Conservation (phyloP, 2,797 vertebrate genomes). For the Astyanax mexicanus region DNA sequence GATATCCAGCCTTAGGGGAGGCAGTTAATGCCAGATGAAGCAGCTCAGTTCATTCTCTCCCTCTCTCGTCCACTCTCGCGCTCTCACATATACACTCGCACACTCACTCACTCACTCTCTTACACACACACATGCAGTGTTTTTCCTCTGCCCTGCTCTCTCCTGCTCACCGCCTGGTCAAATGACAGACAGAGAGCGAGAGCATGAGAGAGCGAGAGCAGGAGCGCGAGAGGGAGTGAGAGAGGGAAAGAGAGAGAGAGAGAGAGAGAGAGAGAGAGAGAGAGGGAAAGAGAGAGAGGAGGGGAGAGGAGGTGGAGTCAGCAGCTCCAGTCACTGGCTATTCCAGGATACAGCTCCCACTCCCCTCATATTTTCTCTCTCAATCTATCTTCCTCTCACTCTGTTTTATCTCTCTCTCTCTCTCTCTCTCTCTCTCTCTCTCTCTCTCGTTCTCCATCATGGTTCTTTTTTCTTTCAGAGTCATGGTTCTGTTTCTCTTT, state of each 20-base stretch:
- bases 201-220: slow-evolving; percentile 61
- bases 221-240: slow-evolving; percentile 61
- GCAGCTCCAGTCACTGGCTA: slow-evolving; percentile 77
- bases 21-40: slow-evolving; percentile 63
- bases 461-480: too few species aligned
- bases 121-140: slow-evolving; percentile 55
- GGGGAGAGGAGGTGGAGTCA: slow-evolving; percentile 72
- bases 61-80: slow-evolving; percentile 29
- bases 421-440: slow-evolving; percentile 17
- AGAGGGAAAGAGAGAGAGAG: slow-evolving; percentile 51
- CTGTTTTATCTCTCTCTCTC: not conserved
- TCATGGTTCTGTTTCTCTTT: too few species aligned
- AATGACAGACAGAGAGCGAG: slow-evolving; percentile 79
- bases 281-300: slow-evolving; percentile 61
- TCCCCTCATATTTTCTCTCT: slow-evolving; percentile 66
- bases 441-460: slow-evolving; percentile 61
- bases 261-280: slow-evolving; percentile 46
- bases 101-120: too few species aligned
- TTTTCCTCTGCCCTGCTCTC: slow-evolving; percentile 72
- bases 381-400: slow-evolving; percentile 27
- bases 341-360: slow-evolving; percentile 81
- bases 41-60: slow-evolving; percentile 57
- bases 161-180: slow-evolving; percentile 80
- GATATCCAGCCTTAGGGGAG: slow-evolving; percentile 58
- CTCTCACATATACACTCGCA: slow-evolving; percentile 32